A percentile compares a stretch with the other conserved stretches of the same genome.
Conservation (phyloP, 2,888 invertebrate genomes). For the Drosophila siamana region DNA sequence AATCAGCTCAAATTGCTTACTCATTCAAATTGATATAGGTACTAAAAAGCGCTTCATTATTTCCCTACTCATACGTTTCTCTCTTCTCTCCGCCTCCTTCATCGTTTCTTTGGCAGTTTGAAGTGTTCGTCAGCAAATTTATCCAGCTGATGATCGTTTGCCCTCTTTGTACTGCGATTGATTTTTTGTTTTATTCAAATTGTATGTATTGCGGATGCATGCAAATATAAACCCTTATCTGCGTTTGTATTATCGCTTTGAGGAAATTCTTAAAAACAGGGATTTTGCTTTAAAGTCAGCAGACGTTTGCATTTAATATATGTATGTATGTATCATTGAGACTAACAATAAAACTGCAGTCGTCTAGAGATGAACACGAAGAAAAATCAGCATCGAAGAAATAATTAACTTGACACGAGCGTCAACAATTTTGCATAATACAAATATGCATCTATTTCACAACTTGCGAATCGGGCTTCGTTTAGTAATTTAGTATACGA, state of each 20-base stretch:
- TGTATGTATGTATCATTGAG: not conserved
- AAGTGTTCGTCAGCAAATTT: not conserved
- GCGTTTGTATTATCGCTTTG: not conserved
- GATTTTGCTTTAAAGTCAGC: not conserved
- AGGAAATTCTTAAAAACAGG: not conserved
- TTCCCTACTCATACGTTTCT: not conserved
- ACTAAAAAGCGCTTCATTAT: too few relatives aligned
- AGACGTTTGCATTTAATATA: not conserved
- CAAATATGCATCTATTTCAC: too few relatives aligned
- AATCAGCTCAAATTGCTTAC: too few relatives aligned
- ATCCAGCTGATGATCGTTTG: not conserved
- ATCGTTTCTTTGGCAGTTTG: not conserved
- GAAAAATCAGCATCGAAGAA: too few relatives aligned
- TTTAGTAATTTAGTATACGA: too few relatives aligned
- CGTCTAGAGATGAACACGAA: conserved; percentile 3
- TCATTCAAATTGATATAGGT: too few relatives aligned
- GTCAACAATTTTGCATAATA: too few relatives aligned
- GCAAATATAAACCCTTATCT: conserved; percentile 7
- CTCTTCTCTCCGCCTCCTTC: not conserved
- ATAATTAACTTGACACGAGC: too few relatives aligned
- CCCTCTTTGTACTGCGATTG: not conserved
- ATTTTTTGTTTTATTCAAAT: not conserved
- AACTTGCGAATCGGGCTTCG: too few relatives aligned
- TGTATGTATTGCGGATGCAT: not conserved
- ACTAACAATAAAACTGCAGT: not conserved